A percentile compares a stretch with the other conserved stretches of the same genome.
Evolutionary conservation across 2,888 invertebrate species (phyloP).

Genomic region (Scelioninae gen. 1): DNA sequence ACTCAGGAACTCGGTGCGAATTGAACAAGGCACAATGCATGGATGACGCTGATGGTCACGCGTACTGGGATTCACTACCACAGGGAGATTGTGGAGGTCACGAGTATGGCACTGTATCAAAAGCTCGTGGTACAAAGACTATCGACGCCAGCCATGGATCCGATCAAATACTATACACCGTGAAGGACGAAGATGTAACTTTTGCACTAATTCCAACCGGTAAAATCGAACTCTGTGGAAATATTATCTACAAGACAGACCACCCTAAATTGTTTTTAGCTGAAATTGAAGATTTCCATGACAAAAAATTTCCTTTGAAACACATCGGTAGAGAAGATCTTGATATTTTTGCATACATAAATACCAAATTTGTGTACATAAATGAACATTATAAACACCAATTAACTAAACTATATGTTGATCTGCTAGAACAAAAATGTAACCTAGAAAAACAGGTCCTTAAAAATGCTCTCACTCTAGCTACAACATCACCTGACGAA

Average conservation of each 20-base stretch:
- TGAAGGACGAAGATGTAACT: not conserved
- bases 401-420: not conserved
- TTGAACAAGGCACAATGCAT: slow-evolving; percentile 1
- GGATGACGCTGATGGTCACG: not conserved
- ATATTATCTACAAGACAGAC: not conserved
- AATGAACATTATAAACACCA: not conserved
- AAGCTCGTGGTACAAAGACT: not conserved
- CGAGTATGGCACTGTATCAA: slow-evolving; percentile 3
- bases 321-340: not conserved
- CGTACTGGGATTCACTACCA: slow-evolving; percentile 4
- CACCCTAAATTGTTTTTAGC: slow-evolving; percentile 16
- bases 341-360: not conserved
- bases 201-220: not conserved
- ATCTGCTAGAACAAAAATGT: slow-evolving; percentile 2
- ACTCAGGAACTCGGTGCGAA: too few species aligned
- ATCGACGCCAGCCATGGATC: not conserved
- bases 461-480: not conserved
- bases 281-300: not conserved
- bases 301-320: not conserved
- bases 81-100: not conserved
- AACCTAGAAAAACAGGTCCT: slow-evolving; percentile 3
- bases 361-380: slow-evolving; percentile 2
- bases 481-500: not conserved
- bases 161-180: slow-evolving; percentile 3
- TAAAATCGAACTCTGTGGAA: not conserved